Evolutionary conservation across 2,888 invertebrate genomes (phyloP).

Genomic region (Galeruca laticollis): DNA sequence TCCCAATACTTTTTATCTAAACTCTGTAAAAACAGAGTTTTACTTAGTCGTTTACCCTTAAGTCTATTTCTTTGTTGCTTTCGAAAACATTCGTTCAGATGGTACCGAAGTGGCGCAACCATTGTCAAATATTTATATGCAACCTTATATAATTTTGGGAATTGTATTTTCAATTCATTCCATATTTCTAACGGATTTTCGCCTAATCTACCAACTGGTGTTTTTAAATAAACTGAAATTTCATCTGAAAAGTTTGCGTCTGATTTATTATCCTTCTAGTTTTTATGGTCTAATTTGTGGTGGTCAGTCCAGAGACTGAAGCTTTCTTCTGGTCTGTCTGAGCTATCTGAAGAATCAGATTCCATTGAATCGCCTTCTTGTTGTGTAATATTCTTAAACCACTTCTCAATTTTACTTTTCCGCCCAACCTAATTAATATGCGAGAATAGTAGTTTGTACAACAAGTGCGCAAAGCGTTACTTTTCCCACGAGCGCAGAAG

Average conservation of each 20-base stretch:
- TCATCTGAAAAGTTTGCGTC: not conserved
- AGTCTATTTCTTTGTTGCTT: slow-evolving; percentile 27
- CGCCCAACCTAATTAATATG: too few species aligned
- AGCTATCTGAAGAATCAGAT: slow-evolving; percentile 4
- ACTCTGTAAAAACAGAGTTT: not conserved
- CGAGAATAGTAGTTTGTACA: too few species aligned
- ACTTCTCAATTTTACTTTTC: too few species aligned
- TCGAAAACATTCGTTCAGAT: slow-evolving; percentile 33
- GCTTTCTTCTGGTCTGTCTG: not conserved
- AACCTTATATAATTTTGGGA: too few species aligned
- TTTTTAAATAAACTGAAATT: slow-evolving; percentile 23
- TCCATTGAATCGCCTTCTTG: slow-evolving; percentile 12
- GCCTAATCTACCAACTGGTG: slow-evolving; percentile 6
- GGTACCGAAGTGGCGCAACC: slow-evolving; percentile 38
- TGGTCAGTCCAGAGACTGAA: slow-evolving; percentile 6
- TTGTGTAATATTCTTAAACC: not conserved
- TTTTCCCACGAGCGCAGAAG: too few species aligned
- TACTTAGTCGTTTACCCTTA: not conserved
- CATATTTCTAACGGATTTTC: too few species aligned
- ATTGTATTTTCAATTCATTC: too few species aligned
- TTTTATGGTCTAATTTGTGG: not conserved
- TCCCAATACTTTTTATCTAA: slow-evolving; percentile 1
- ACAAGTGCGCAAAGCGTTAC: too few species aligned
- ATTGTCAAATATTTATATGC: slow-evolving; percentile 32
- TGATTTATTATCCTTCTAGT: too few species aligned